Base-by-base conservation (phyloP, 2,113 vertebrate genomes). In the Urocynchramus pylzowi region DNA sequence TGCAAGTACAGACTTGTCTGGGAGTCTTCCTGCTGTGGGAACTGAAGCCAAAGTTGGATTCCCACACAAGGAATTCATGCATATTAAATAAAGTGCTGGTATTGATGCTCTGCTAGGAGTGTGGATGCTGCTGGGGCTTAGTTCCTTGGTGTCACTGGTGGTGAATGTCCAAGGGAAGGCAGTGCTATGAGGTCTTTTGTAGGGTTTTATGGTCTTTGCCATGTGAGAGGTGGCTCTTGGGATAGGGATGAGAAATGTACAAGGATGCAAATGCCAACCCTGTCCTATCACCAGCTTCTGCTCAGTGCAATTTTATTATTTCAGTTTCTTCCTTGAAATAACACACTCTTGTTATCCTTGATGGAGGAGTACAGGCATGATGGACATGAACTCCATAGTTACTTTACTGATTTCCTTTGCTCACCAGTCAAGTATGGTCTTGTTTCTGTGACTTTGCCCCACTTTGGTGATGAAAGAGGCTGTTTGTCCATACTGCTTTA, bases 21-120 rank as follows among this genome's bases (percentile, higher is more conserved):
- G 26, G 70, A 94, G 42, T 69, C 89, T 89, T 93, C 64, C 78
- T 85, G 75, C 82, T 93, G 74, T 95, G 91, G 71, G 91, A 96
- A 91, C 81, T 53, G 47, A 60, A 70, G 80, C 77, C 87, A 85
- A 49, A 59, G 84, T 47, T 95, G 74, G 78, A 85, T 97, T 97
- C 91, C 86, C 88, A 92, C 93, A 90, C 60, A 49, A 65, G 77
- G 89, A 84, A 82, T 61, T 87, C 41, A 69, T 89, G 74, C 37
- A 69, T 81, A 69, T 91, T 82, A 92, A 90, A 69, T 64, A 54
- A 88, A 70, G 68, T 16, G 13, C 71, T 93, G 37, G 47, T 39
- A 13, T 3, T 57, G 70, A 39, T 88, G 92, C 68, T 83, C 77
- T 73, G 90, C 76, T 71, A 74, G 65, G 27, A 68, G 33, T 27